A percentile compares a stretch with the other conserved stretches of the same genome.
These are phyloP conservation scores for Dynastes maya DNA, from an alignment of 2,888 invertebrate species.

Conservation along the genomic window DNA sequence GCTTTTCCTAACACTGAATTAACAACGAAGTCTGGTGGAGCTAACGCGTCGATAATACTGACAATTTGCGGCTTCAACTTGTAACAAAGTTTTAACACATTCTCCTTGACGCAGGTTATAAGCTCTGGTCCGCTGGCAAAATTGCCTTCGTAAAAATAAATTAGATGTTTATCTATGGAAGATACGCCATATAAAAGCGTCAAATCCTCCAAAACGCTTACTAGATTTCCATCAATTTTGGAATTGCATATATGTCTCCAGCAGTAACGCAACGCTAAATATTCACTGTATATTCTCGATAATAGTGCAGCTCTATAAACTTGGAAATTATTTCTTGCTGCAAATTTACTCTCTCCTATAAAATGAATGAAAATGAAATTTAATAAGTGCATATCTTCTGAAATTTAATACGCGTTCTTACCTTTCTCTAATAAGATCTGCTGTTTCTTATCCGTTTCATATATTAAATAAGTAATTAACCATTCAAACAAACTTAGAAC, in stretches of 20 bases:
- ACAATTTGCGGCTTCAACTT: conserved; percentile 84
- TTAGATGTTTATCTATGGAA: conserved; percentile 75
- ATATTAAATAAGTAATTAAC: conserved; percentile 86
- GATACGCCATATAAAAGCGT: conserved; percentile 75
- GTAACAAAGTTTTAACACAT: conserved; percentile 79
- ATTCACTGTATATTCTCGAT: conserved; percentile 85
- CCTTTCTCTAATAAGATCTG: conserved; percentile 74
- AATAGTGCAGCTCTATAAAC: conserved; percentile 85
- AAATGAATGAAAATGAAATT: neutral
- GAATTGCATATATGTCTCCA: conserved; percentile 69
- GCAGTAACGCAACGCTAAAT: conserved; percentile 74
- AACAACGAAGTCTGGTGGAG: conserved; percentile 91
- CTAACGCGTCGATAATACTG: conserved; percentile 86
- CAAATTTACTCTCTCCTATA: conserved; percentile 76
- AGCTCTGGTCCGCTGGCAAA: conserved; percentile 67
- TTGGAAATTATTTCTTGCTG: conserved; percentile 86
- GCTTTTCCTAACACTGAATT: conserved; percentile 89
- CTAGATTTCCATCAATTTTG: conserved; percentile 64
- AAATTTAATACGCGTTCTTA: conserved; percentile 41
- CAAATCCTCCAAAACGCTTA: conserved; percentile 71
- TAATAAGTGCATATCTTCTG: too few relatives aligned
- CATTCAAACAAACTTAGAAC: conserved; percentile 84
- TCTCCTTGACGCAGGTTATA: conserved; percentile 77
- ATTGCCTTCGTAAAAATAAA: conserved; percentile 77
- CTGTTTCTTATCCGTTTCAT: conserved; percentile 78